phyloP scores from a whole-genome alignment of 2,888 invertebrate species.

The Podotricha telesiphe region DNA sequence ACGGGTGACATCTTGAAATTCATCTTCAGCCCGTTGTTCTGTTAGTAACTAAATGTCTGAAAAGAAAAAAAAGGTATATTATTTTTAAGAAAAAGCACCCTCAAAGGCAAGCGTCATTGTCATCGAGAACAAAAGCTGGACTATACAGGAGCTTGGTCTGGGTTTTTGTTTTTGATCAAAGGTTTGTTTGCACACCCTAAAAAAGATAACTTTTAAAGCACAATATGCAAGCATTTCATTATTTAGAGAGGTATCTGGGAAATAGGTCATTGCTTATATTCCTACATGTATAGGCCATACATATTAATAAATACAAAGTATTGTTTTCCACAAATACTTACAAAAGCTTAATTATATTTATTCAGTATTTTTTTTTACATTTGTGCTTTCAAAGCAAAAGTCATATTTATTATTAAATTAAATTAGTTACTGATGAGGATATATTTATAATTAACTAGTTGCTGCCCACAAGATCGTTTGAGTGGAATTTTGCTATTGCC shows the following conservation, averaged over 20 bases:
- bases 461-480: no score
- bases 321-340: neutral
- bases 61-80: constrained; percentile 37
- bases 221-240: constrained; percentile 35
- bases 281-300: neutral
- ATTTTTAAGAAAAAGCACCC: constrained; percentile 39
- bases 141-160: constrained; percentile 35
- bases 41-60: constrained; percentile 47
- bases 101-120: constrained; percentile 45
- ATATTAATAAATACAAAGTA: neutral
- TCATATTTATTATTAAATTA: no score
- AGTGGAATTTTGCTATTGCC: no score
- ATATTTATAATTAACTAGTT: no score
- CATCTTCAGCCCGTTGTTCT: constrained; percentile 56
- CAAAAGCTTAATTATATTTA: neutral
- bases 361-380: no score
- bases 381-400: no score
- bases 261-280: constrained; percentile 39
- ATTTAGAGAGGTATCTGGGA: constrained; percentile 36
- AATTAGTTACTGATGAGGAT: no score
- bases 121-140: constrained; percentile 45
- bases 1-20: constrained; percentile 72
- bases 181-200: constrained; percentile 42
- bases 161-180: constrained; percentile 44
- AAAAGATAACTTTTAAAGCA: constrained; percentile 38